Percentiles rank a stretch among this genome's conserved stretches.
phyloP scores from a whole-genome alignment of 2,888 invertebrate genomes.

The Ischnus inquisitorius region DNA sequence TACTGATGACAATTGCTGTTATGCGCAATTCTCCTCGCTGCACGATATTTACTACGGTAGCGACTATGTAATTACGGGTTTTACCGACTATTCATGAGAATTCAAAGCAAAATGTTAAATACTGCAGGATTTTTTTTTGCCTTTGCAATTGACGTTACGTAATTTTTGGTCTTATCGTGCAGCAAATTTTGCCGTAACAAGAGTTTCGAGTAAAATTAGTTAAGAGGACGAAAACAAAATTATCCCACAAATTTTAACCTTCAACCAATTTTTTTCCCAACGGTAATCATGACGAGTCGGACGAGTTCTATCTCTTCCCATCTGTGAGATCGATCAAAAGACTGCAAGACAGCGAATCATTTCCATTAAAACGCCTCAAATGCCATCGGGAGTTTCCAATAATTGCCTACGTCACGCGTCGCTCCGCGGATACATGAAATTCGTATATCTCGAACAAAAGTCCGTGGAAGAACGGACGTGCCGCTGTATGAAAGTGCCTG shows the following conservation, averaged over 20 bases:
- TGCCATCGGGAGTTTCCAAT: slow-evolving; percentile 1
- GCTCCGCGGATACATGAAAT: neutral
- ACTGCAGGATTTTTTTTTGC: neutral
- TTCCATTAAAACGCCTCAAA: neutral
- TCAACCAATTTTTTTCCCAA: no score
- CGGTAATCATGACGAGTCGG: no score
- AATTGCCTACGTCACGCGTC: neutral
- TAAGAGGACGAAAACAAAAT: no score
- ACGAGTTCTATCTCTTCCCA: no score
- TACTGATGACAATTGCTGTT: slow-evolving; percentile 9
- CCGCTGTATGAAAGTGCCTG: slow-evolving; percentile 19
- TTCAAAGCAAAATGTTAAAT: neutral
- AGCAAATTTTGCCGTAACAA: no score
- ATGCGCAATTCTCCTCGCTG: neutral
- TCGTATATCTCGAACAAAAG: neutral
- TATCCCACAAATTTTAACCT: no score
- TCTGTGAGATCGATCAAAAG: neutral
- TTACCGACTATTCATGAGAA: neutral
- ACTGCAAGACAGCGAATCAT: neutral
- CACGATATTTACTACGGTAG: neutral
- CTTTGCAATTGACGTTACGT: neutral
- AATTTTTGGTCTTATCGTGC: neutral
- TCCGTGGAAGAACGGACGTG: neutral
- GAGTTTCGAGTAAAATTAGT: no score
- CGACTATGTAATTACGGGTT: neutral